Percentiles rank a stretch among this genome's conserved stretches.
These are phyloP conservation scores for Gambelia wislizenii DNA, from an alignment of 2,797 vertebrate genomes.

Conservation along the genomic window DNA sequence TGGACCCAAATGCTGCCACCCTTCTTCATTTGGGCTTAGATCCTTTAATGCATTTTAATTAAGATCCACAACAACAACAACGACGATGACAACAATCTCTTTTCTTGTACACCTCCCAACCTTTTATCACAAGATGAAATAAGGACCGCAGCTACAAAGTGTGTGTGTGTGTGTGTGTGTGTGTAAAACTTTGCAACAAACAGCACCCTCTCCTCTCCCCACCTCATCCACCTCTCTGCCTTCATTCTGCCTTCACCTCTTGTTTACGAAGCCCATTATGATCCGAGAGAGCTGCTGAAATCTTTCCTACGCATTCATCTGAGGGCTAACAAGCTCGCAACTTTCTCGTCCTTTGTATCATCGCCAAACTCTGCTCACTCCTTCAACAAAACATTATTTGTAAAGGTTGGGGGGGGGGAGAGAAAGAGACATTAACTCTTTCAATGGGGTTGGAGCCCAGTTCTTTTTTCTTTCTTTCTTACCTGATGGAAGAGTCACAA, in stretches of 20 bases:
- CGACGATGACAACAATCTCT: neutral
- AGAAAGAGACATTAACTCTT: too few relatives aligned
- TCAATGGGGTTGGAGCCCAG: neutral
- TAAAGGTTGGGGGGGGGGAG: neutral
- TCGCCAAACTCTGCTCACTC: neutral
- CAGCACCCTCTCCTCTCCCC: slow-evolving; percentile 22
- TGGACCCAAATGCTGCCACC: neutral
- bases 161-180: neutral
- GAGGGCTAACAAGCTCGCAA: slow-evolving; percentile 55
- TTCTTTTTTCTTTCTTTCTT: slow-evolving; percentile 47
- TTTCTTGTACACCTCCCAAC: neutral
- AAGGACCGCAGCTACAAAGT: slow-evolving; percentile 4
- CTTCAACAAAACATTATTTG: neutral
- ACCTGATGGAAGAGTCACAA: slow-evolving; percentile 68
- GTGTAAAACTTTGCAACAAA: slow-evolving; percentile 43
- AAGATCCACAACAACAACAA: neutral
- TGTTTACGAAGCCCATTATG: slow-evolving; percentile 16
- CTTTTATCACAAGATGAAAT: neutral
- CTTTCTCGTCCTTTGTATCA: slow-evolving; percentile 47
- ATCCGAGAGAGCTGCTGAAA: neutral
- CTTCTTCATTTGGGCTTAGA: slow-evolving; percentile 46
- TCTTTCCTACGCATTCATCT: slow-evolving; percentile 14
- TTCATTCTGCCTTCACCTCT: slow-evolving; percentile 4
- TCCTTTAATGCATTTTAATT: slow-evolving; percentile 19
- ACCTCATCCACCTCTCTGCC: neutral